A percentile compares a stretch with the other conserved stretches of the same genome.
Evolutionary conservation across 2,888 invertebrate species (phyloP).

Genomic region (Cerastis leucographa): DNA sequence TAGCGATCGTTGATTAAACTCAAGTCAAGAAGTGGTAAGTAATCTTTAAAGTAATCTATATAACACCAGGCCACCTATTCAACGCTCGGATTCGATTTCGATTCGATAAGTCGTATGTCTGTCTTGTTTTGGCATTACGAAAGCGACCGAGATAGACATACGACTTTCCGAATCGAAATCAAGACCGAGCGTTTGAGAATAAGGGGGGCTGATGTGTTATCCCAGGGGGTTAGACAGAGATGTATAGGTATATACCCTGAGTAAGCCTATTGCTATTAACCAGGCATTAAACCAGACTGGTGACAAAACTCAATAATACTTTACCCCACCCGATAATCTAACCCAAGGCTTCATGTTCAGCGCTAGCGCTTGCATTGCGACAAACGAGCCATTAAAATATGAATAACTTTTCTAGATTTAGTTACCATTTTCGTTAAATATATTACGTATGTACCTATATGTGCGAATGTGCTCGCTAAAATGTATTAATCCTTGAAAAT

Average conservation of each 20-base stretch:
- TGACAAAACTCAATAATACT: not conserved
- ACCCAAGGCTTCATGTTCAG: not conserved
- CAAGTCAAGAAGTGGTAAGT: not conserved
- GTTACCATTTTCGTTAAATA: not conserved
- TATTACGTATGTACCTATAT: not conserved
- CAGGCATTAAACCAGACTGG: not conserved
- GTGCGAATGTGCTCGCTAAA: not conserved
- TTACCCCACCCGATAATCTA: not conserved
- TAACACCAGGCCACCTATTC: not conserved
- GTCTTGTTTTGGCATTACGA: no score
- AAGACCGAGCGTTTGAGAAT: no score
- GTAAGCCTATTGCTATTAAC: not conserved
- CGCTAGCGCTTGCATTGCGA: not conserved
- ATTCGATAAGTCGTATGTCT: no score
- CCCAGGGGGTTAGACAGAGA: not conserved
- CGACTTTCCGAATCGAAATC: no score
- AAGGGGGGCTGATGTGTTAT: no score
- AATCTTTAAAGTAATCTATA: not conserved
- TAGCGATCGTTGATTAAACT: not conserved
- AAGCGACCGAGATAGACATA: no score
- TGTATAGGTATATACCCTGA: not conserved
- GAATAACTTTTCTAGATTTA: not conserved
- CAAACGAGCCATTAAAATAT: not conserved
- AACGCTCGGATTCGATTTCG: no score
- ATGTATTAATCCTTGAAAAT: constrained; percentile 4